Evolutionary conservation across 2,797 vertebrate genomes (phyloP).

Genomic region (Pelochelys cantorii): DNA sequence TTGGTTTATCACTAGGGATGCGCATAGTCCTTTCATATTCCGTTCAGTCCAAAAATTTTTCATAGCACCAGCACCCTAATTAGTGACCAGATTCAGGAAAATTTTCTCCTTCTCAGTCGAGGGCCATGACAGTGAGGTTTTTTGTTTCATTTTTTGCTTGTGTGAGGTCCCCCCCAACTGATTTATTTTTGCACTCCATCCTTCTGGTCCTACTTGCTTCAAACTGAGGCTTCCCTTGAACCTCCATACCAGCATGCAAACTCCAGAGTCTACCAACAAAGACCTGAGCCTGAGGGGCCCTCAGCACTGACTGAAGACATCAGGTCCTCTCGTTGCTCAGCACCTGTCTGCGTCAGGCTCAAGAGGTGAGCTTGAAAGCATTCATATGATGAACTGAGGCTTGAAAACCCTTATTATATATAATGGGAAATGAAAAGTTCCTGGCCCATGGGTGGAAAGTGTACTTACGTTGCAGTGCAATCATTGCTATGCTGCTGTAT

Average conservation of each 20-base stretch:
- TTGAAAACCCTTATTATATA: conserved; percentile 20
- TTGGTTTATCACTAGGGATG: background rate
- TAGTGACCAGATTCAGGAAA: background rate
- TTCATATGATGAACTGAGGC: conserved; percentile 3
- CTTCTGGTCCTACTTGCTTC: background rate
- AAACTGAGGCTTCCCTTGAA: background rate
- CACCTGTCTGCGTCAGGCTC: background rate
- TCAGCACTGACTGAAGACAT: background rate
- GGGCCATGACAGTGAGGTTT: no score
- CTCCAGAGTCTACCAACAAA: conserved; percentile 18
- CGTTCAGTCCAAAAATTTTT: background rate
- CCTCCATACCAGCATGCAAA: background rate
- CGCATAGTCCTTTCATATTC: no score
- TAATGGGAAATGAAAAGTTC: background rate
- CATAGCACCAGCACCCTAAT: background rate
- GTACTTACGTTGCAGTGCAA: background rate
- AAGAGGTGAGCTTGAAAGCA: background rate
- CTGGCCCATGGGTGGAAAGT: background rate
- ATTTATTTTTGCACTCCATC: background rate
- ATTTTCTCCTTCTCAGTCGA: background rate
- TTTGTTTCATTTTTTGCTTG: no score
- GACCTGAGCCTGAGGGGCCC: background rate
- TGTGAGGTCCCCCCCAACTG: no score
- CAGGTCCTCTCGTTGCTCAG: background rate
- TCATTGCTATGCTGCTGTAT: background rate